A percentile compares a stretch with the other conserved stretches of the same genome.
Evolutionary conservation across 1,140 invertebrate genomes (phyloP).

Genomic region (Drosophila littoralis): DNA sequence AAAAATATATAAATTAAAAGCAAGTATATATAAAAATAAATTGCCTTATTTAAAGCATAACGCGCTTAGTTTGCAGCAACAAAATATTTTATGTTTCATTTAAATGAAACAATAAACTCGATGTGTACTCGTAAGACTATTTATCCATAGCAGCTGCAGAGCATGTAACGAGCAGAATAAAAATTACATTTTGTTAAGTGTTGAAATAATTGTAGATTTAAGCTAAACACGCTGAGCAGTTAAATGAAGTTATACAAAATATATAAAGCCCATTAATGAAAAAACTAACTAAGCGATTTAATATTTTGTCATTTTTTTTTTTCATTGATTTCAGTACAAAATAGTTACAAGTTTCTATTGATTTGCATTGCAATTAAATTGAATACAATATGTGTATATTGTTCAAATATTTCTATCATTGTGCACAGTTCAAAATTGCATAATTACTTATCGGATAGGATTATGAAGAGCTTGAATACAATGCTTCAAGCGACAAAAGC

Average conservation of each 20-base stretch:
- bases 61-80: constrained; percentile 77
- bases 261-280: constrained; percentile 30
- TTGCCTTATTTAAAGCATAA: constrained; percentile 76
- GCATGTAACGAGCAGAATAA: constrained; percentile 15
- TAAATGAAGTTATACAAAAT: constrained; percentile 47
- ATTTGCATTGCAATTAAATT: constrained; percentile 57
- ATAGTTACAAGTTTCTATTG: constrained; percentile 37
- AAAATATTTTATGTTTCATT: constrained; percentile 40
- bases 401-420: constrained; percentile 82
- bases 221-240: constrained; percentile 48
- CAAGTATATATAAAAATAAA: constrained; percentile 33
- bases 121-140: constrained; percentile 36
- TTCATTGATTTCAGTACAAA: constrained; percentile 26
- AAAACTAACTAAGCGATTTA: constrained; percentile 18
- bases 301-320: constrained; percentile 28
- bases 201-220: constrained; percentile 41
- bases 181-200: constrained; percentile 35
- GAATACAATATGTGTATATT: constrained; percentile 17
- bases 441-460: constrained; percentile 7
- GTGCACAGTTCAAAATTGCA: constrained; percentile 47
- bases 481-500: constrained; percentile 36
- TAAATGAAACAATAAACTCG: constrained; percentile 37
- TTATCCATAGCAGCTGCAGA: constrained; percentile 29
- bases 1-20: constrained; percentile 11
- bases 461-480: background rate